Base-by-base conservation (phyloP, 2,797 vertebrate species). In the Orestias chungarensis region DNA sequence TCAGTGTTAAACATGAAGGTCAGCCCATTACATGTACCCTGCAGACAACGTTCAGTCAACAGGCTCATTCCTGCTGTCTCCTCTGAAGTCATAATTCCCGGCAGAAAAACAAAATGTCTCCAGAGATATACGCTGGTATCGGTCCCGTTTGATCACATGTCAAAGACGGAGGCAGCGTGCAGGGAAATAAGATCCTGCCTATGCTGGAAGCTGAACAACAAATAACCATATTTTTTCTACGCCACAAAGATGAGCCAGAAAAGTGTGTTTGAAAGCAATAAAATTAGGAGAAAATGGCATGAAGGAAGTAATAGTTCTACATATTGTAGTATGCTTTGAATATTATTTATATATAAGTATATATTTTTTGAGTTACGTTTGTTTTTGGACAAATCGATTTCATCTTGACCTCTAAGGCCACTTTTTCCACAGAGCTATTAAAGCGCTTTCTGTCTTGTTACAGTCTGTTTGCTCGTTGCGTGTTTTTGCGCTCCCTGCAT, bases 1-100 rank as follows among this genome's bases (percentile, higher is more conserved):
- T 90, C 82, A 92, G 64, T 68, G 77, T 82, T 76, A 70, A 88
- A 91, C 88, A 86, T 75, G 79, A 87, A 73, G 85, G 84, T 91
- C 80, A 84, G 73, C 76, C 70, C 70, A 71, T 87, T 85, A 81
- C 81, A 86, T 71, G 78, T 67, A 82, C 79, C 85, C 87, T 73
- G 79, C 82, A 78, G 84, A 86, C 81, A 77, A 9, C 20, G 4
- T 76, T 77, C 76, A 76, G 82, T 75, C 76, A 84, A 29, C 64
- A 70, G 42, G 64, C 80, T 80, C 75, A 75, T 86, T 82, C 80
- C 74, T 73, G 75, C 71, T 70, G 75, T 88, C 85, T 85, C 71
- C 70, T 47, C 52, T 27, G 9, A 49, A 44, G 66, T 59, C 69
- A 55, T 65, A 65, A 78, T 79, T 82, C 79, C 64, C 50, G 46